Percentiles rank a stretch among this genome's conserved stretches.
These are phyloP conservation scores for Acanthosepion lycidas DNA, from an alignment of 2,888 invertebrate species.

Conservation along the genomic window DNA sequence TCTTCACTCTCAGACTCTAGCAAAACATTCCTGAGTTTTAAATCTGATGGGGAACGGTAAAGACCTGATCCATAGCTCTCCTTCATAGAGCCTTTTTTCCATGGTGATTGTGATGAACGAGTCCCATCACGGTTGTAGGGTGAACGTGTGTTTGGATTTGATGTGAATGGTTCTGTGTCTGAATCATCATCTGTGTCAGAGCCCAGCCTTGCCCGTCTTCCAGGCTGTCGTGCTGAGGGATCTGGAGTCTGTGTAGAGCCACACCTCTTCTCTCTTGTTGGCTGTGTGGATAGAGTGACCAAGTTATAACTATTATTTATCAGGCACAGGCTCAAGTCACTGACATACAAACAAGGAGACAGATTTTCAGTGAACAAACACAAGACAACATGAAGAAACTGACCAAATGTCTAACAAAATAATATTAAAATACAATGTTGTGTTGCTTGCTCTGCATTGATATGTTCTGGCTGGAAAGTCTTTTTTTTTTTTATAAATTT, in stretches of 20 bases:
- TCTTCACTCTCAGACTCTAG: constrained; percentile 70
- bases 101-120: constrained; percentile 48
- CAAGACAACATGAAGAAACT: not conserved
- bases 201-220: constrained; percentile 57
- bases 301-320: constrained; percentile 52
- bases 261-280: constrained; percentile 63
- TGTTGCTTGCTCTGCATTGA: constrained; percentile 33
- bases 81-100: constrained; percentile 45
- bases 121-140: constrained; percentile 50
- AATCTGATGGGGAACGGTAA: not conserved
- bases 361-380: not conserved
- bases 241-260: constrained; percentile 67
- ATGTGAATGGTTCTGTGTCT: constrained; percentile 41
- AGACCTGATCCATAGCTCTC: not conserved
- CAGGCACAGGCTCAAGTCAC: not conserved
- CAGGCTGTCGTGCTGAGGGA: constrained; percentile 57
- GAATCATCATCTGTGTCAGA: constrained; percentile 58
- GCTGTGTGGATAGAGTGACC: constrained; percentile 55
- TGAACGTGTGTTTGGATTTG: constrained; percentile 50
- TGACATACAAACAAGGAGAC: not conserved
- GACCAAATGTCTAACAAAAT: not conserved
- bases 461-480: not conserved
- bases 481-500: not conserved
- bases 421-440: not conserved
- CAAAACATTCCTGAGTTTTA: constrained; percentile 39